A percentile compares a stretch with the other conserved stretches of the same genome.
phyloP scores from a whole-genome alignment of 2,113 vertebrate genomes.

The Enhydra lutris region DNA sequence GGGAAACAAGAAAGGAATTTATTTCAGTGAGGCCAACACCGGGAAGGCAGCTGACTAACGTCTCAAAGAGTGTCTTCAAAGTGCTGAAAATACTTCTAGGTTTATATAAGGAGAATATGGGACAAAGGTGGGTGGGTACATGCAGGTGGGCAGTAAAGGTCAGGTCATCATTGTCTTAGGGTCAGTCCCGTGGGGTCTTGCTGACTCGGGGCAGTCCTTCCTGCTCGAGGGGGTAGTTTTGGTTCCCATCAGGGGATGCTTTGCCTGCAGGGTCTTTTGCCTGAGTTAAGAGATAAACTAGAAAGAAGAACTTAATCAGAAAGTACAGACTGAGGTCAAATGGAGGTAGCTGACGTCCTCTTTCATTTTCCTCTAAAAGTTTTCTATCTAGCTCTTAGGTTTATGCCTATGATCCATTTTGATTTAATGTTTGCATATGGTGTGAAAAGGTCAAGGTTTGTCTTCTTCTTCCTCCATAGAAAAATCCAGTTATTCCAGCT shows the following conservation, averaged over 20 bases:
- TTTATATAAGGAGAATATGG: background rate
- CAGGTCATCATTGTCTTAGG: background rate
- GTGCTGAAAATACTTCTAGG: background rate
- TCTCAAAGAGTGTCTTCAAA: background rate
- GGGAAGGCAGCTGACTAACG: background rate
- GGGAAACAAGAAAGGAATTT: background rate
- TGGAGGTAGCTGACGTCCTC: background rate
- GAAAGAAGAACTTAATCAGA: background rate
- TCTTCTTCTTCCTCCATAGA: background rate
- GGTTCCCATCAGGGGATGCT: background rate
- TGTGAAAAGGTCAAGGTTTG: conserved; percentile 14
- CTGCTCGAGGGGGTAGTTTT: background rate
- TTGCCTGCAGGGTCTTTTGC: background rate
- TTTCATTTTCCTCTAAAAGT: background rate
- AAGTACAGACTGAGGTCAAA: background rate
- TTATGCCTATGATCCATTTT: background rate
- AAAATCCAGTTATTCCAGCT: background rate
- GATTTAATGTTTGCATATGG: background rate
- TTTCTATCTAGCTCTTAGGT: background rate
- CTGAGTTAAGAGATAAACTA: background rate
- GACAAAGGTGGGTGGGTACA: background rate
- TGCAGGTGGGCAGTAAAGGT: background rate
- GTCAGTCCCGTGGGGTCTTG: background rate
- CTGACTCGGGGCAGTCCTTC: background rate
- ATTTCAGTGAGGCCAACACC: background rate